A percentile compares a stretch with the other conserved stretches of the same genome.
These are phyloP conservation scores for Zygothrica quintamaculata DNA, from an alignment of 2,888 invertebrate genomes.

Conservation along the genomic window DNA sequence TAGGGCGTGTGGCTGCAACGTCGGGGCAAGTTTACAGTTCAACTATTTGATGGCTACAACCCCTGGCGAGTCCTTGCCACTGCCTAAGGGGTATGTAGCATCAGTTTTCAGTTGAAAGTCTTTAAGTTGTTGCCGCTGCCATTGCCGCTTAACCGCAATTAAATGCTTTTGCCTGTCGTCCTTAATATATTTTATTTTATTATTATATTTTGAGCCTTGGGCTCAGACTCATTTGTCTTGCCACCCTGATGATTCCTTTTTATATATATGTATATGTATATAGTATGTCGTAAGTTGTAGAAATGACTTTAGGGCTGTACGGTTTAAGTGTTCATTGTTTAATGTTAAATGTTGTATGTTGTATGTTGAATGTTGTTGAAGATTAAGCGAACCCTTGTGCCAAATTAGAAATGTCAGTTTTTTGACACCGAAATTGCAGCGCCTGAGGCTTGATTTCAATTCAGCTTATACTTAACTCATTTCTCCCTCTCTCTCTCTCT, in stretches of 20 bases:
- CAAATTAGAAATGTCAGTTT: slow-evolving; percentile 79
- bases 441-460: slow-evolving; percentile 59
- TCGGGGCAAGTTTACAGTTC: slow-evolving; percentile 33
- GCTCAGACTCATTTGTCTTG: slow-evolving; percentile 72
- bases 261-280: no score
- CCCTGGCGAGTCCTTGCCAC: slow-evolving; percentile 32
- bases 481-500: no score
- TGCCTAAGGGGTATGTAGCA: slow-evolving; percentile 30
- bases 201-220: slow-evolving; percentile 61
- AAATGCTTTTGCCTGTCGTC: slow-evolving; percentile 52
- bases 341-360: slow-evolving; percentile 15
- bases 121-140: slow-evolving; percentile 61
- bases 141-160: slow-evolving; percentile 74
- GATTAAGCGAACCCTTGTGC: slow-evolving; percentile 46
- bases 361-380: neutral
- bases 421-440: slow-evolving; percentile 72
- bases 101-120: slow-evolving; percentile 22
- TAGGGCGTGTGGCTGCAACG: slow-evolving; percentile 66
- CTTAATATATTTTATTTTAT: slow-evolving; percentile 39
- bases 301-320: no score
- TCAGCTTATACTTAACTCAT: no score
- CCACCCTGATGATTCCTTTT: slow-evolving; percentile 47
- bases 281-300: no score
- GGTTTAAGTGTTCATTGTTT: no score
- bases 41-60: slow-evolving; percentile 30